A percentile compares a stretch with the other conserved stretches of the same genome.
phyloP scores from a whole-genome alignment of 2,113 vertebrate species.

The Colaptes auratus region DNA sequence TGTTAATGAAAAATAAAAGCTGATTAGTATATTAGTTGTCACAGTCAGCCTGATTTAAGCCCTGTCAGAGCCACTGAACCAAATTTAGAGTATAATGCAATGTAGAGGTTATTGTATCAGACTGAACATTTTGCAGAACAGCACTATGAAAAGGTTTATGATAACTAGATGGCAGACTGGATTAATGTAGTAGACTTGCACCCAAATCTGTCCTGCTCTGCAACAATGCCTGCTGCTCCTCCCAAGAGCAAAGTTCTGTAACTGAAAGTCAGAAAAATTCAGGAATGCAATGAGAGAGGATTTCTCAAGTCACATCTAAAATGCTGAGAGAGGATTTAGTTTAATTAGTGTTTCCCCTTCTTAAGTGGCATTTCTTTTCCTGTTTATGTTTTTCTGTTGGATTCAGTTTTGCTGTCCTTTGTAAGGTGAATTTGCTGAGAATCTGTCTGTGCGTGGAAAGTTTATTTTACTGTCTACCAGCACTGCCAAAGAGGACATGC shows the following conservation, averaged over 20 bases:
- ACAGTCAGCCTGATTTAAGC: constrained; percentile 11
- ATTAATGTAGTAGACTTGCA: constrained; percentile 2
- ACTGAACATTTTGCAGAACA: constrained; percentile 45
- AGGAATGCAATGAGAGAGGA: background rate
- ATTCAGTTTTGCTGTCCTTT: background rate
- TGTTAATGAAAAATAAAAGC: constrained; percentile 29
- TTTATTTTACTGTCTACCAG: background rate
- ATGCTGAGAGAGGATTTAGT: background rate
- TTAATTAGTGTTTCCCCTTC: constrained; percentile 17
- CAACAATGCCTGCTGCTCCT: background rate
- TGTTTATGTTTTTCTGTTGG: background rate
- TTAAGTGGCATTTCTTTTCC: background rate
- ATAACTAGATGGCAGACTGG: constrained; percentile 38
- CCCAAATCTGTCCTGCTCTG: constrained; percentile 3
- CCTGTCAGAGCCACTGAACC: constrained; percentile 50
- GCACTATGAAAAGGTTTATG: constrained; percentile 23
- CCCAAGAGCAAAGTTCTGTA: background rate
- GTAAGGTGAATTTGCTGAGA: constrained; percentile 32
- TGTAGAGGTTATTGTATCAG: constrained; percentile 30
- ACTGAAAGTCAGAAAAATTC: background rate
- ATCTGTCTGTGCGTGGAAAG: background rate
- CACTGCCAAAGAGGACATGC: background rate
- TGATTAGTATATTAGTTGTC: background rate
- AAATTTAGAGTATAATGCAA: constrained; percentile 40
- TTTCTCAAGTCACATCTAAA: constrained; percentile 15